Base-by-base conservation (phyloP, 92 coral and sea anemone genomes). In the Pocillopora meandrina region DNA sequence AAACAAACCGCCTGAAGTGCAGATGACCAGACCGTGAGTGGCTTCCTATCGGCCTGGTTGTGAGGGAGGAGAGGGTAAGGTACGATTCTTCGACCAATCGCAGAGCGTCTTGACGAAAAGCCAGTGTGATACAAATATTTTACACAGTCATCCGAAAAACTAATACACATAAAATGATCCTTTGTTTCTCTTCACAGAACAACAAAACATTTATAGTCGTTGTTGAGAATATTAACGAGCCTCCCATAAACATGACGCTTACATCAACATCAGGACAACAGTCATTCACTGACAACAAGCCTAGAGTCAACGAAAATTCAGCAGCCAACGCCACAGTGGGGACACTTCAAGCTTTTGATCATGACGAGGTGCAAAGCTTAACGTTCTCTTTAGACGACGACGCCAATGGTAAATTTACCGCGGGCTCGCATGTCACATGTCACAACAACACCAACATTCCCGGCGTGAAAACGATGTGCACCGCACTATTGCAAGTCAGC, bases 141-240 rank as follows among this genome's bases (percentile, higher is more conserved):
- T 26, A 26, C 31, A 26, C 31, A 26, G 31, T 26, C 31, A 26
- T 26, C 31, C 31, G 31, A 26, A 26, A 26, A 26, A 26, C 31
- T 26, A 26, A 5, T 69, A 31, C 12, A 17, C 14, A 9, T 49
- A 56, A 49, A 65, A 26, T 33, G 26, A 9, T 61, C 69, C 26
- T 60, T 2, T 87, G 49, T 34, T 31, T 71, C 80, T 0, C 31
- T 26, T 60, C 35, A 36, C 87, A 96, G 99, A 56, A 92, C 81
- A 89, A 84, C 79, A 92, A 90, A 82, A 91, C 92, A 21, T 91
- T 96, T 70, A 93, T 84, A 13, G 87, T 96, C 60, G 88, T 85
- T 35, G 95, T 96, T 56, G 87, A 89, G 67, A 92, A 96, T 83
- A 78, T 95, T 60, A 95, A 96, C 80, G 99, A 96, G 77, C 92